Percentiles rank a stretch among this genome's conserved stretches.
Evolutionary conservation across 2,888 invertebrate species (phyloP).

Genomic region (Noctua pronuba): DNA sequence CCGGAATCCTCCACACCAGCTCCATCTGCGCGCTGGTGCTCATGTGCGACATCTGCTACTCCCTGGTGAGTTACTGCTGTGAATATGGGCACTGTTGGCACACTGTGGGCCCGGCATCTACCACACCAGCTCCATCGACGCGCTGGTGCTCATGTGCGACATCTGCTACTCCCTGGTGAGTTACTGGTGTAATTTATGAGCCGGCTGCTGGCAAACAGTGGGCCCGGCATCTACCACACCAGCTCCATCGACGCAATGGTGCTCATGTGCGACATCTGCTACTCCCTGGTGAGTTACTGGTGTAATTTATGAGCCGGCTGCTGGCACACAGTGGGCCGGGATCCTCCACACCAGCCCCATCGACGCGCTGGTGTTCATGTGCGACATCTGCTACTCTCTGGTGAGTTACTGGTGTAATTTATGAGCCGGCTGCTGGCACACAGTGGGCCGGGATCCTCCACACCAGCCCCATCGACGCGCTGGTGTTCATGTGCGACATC

Average conservation of each 20-base stretch:
- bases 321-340: neutral
- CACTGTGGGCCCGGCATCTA: neutral
- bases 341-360: constrained; percentile 98
- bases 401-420: constrained; percentile 89
- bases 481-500: too few species aligned
- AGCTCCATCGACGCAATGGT: too few species aligned
- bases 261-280: too few species aligned
- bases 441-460: too few species aligned
- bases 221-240: neutral
- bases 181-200: neutral
- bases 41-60: too few species aligned
- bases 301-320: neutral
- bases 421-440: too few species aligned
- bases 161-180: neutral
- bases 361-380: constrained; percentile 98
- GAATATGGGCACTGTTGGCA: neutral
- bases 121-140: neutral
- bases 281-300: neutral
- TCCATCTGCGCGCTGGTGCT: too few species aligned
- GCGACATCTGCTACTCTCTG: constrained; percentile 99
- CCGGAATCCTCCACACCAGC: too few species aligned
- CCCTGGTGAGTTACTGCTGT: neutral
- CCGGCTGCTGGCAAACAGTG: neutral
- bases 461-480: too few species aligned
- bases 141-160: neutral